Conservation (phyloP, 2,797 vertebrate species). For the Perdix hodgsoniae region DNA sequence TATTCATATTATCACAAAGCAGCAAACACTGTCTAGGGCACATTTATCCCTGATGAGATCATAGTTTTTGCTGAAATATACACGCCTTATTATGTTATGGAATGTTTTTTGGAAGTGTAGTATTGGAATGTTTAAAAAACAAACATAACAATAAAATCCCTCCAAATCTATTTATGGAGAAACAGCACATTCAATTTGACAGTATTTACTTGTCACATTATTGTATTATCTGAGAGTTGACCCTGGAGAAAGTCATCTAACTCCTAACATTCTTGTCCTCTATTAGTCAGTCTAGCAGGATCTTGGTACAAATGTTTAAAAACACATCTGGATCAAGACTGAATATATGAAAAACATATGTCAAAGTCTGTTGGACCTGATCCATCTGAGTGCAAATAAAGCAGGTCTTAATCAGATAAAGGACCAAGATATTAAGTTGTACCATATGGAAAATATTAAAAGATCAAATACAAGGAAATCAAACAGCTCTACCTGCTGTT, state of each 20-base stretch:
- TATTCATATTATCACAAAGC: neutral
- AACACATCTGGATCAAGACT: neutral
- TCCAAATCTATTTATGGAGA: neutral
- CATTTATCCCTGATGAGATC: slow-evolving; percentile 35
- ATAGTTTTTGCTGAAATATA: slow-evolving; percentile 14
- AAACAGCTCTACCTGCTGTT: neutral
- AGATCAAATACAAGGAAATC: neutral
- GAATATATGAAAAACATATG: neutral
- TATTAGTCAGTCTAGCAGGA: neutral
- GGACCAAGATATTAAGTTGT: neutral
- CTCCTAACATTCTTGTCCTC: neutral
- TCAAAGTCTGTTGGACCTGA: neutral
- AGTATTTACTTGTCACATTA: neutral
- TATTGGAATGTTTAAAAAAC: neutral
- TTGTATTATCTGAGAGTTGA: neutral
- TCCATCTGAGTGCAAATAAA: neutral
- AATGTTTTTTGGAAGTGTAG: neutral
- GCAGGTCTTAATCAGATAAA: neutral
- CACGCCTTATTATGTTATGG: neutral
- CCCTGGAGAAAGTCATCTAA: neutral
- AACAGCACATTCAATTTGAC: neutral
- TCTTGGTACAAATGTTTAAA: neutral
- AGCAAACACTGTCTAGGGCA: neutral
- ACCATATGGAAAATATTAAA: neutral
- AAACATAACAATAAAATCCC: rapidly evolving